These are phyloP conservation scores for Drosophila sturtevanti DNA, from an alignment of 1,140 invertebrate species.

Conservation along the genomic window DNA sequence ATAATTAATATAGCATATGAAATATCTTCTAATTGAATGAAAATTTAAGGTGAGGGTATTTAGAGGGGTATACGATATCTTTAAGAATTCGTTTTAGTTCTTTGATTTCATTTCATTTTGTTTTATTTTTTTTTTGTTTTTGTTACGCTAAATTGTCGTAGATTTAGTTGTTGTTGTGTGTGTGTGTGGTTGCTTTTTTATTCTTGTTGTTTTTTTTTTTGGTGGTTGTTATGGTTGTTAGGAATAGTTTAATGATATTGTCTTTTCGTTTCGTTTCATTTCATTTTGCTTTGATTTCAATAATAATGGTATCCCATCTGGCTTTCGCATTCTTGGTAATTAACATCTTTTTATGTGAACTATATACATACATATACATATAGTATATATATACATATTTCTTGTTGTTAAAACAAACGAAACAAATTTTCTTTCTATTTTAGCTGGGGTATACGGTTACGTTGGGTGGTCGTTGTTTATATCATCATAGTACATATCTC, in stretches of 20 bases:
- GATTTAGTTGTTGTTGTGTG: conserved; percentile 47
- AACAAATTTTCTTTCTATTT: neutral
- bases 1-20: no score
- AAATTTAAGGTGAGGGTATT: neutral
- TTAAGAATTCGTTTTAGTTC: conserved; percentile 13
- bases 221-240: conserved; percentile 37
- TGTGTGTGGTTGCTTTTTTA: no score
- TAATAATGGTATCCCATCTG: conserved; percentile 31
- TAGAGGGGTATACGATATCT: neutral
- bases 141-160: conserved; percentile 40
- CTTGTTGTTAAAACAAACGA: conserved; percentile 5
- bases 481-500: neutral
- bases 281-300: conserved; percentile 11
- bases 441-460: neutral
- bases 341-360: conserved; percentile 54
- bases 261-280: conserved; percentile 46
- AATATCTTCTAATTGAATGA: no score
- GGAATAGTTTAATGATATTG: conserved; percentile 55
- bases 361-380: conserved; percentile 8
- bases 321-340: conserved; percentile 43
- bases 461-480: neutral
- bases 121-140: conserved; percentile 24
- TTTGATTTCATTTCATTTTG: conserved; percentile 14
- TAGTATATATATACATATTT: conserved; percentile 6
- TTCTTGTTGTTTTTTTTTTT: conserved; percentile 34